Evolutionary conservation across 30 jellyfish, hydroid and myxozoan genomes (phyloP).

Genomic region (Aurelia sp.): DNA sequence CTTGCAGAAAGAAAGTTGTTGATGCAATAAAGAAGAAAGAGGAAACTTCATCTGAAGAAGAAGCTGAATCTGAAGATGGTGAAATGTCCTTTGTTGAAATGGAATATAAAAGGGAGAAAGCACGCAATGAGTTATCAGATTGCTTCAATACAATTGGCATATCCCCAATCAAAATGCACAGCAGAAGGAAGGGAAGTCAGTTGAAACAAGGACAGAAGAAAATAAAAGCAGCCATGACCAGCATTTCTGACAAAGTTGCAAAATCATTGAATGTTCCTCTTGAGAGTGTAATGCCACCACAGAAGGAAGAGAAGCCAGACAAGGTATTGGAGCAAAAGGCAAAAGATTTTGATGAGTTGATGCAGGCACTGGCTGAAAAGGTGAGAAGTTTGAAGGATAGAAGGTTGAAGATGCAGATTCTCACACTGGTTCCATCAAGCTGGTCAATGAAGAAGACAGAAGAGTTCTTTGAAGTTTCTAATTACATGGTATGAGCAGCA

Average conservation of each 20-base stretch:
- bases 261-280: not conserved
- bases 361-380: constrained; percentile 12
- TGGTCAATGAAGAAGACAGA: constrained; percentile 6
- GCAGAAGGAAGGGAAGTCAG: not conserved
- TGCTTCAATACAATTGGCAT: not conserved
- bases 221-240: not conserved
- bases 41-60: not conserved
- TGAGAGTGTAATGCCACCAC: not conserved
- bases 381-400: not conserved
- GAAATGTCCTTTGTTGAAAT: not conserved
- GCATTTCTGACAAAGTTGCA: not conserved
- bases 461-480: constrained; percentile 11
- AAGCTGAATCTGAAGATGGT: not conserved
- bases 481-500: constrained; percentile 50
- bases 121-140: not conserved
- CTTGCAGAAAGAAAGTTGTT: not conserved
- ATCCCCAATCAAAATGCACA: not conserved
- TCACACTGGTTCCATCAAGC: constrained; percentile 32
- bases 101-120: not conserved
- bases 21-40: not conserved
- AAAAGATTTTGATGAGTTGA: not conserved
- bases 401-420: constrained; percentile 25
- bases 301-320: not conserved
- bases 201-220: not conserved
- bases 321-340: not conserved